Conservation (phyloP, 2,113 vertebrate genomes). For the Machaerirhynchus nigripectus region DNA sequence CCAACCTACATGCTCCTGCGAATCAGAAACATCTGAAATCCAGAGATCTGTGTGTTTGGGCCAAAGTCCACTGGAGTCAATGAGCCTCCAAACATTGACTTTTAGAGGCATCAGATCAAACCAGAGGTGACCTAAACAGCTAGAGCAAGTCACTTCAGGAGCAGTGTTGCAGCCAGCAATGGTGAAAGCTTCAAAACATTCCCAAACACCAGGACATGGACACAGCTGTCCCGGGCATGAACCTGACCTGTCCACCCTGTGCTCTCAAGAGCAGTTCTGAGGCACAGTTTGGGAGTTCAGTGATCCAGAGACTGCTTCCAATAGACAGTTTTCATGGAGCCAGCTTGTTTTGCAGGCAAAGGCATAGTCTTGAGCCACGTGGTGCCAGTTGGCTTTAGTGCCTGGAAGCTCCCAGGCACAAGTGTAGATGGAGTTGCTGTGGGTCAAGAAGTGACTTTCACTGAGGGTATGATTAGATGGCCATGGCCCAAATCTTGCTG, state of each 20-base stretch:
- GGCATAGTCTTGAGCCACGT: background rate
- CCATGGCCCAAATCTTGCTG: background rate
- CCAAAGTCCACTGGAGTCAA: background rate
- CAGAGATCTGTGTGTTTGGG: background rate
- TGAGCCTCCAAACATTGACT: background rate
- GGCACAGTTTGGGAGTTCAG: background rate
- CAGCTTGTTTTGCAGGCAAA: background rate
- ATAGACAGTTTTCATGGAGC: background rate
- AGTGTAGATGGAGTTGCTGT: background rate
- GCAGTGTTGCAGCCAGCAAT: background rate
- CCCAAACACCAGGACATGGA: background rate
- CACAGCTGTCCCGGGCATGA: background rate
- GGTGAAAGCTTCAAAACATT: background rate
- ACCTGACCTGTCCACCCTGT: background rate
- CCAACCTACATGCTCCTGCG: background rate
- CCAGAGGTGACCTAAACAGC: background rate
- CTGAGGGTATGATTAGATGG: background rate
- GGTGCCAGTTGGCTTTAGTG: background rate
- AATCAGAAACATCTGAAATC: background rate
- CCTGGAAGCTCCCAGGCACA: background rate
- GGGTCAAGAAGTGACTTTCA: background rate
- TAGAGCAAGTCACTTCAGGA: background rate
- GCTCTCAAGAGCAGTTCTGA: background rate
- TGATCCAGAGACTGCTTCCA: background rate
- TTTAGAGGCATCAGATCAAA: background rate